These are phyloP conservation scores for Microchirus variegatus DNA, from an alignment of 2,797 vertebrate genomes.

Conservation along the genomic window DNA sequence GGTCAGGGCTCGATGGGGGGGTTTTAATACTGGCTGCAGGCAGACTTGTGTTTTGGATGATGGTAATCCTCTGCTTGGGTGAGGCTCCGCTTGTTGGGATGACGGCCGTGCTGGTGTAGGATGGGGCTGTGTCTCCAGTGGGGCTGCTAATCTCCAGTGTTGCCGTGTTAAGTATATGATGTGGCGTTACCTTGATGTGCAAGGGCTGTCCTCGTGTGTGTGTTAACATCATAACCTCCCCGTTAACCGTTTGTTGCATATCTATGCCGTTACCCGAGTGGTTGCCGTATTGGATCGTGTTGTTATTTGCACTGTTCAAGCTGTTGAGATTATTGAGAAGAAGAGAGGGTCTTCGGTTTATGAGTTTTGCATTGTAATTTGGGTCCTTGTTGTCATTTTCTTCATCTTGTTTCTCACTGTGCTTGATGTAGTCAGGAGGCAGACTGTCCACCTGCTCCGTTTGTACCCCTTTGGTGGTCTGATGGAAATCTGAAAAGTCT, in stretches of 20 bases:
- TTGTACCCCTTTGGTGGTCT: conserved; percentile 91
- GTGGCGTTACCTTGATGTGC: conserved; percentile 96
- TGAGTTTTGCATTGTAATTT: conserved; percentile 77
- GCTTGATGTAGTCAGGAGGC: conserved; percentile 81
- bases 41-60: conserved; percentile 89
- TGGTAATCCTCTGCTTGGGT: conserved; percentile 94
- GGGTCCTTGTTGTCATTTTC: conserved; percentile 82
- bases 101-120: conserved; percentile 92
- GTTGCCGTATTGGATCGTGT: conserved; percentile 80
- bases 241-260: conserved; percentile 80
- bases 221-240: conserved; percentile 89
- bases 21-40: conserved; percentile 83
- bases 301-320: conserved; percentile 79
- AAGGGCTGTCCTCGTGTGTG: conserved; percentile 92
- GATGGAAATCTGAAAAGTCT: conserved; percentile 82
- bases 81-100: conserved; percentile 90
- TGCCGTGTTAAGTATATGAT: conserved; percentile 91
- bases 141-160: conserved; percentile 95
- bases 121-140: conserved; percentile 84
- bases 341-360: conserved; percentile 78
- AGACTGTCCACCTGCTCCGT: conserved; percentile 86
- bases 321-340: conserved; percentile 78
- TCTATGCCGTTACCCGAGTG: conserved; percentile 85
- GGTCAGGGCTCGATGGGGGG: conserved; percentile 80
- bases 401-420: conserved; percentile 81